phyloP scores from a whole-genome alignment of 2,888 invertebrate species.

The Dusona sp. region DNA sequence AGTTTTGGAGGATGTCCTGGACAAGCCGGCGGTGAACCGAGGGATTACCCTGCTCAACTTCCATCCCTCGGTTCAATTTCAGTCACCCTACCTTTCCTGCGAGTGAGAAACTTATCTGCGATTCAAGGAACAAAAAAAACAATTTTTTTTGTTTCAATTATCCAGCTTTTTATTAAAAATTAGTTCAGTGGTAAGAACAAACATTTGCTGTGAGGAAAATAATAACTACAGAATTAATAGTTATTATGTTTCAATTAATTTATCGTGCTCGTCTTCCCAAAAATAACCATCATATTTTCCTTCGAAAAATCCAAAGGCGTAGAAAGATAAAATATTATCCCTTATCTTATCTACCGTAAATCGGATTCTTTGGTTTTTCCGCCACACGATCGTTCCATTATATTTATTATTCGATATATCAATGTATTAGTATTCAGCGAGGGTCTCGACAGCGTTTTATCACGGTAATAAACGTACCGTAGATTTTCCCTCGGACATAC shows the following conservation, averaged over 20 bases:
- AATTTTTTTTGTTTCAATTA: background rate
- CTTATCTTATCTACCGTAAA: conserved; percentile 5
- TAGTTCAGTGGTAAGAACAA: background rate
- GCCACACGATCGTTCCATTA: conserved; percentile 61
- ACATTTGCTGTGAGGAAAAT: background rate
- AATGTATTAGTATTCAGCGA: conserved; percentile 58
- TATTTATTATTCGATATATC: conserved; percentile 63
- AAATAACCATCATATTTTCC: background rate
- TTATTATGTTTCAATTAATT: background rate
- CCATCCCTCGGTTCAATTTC: background rate
- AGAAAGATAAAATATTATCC: background rate
- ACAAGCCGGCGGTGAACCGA: background rate
- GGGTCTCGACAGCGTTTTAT: conserved; percentile 53
- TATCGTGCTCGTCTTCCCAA: background rate
- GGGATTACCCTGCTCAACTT: background rate
- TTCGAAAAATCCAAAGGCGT: background rate
- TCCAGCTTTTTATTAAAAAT: background rate
- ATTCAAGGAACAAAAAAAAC: background rate
- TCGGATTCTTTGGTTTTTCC: conserved; percentile 13
- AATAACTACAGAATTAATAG: background rate
- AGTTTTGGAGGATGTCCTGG: background rate
- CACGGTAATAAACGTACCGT: conserved; percentile 45
- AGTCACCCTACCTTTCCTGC: background rate
- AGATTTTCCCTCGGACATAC: background rate
- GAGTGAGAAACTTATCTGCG: background rate